These are phyloP conservation scores for Sceloporus tristichus DNA, from an alignment of 2,113 vertebrate species.

Conservation along the genomic window DNA sequence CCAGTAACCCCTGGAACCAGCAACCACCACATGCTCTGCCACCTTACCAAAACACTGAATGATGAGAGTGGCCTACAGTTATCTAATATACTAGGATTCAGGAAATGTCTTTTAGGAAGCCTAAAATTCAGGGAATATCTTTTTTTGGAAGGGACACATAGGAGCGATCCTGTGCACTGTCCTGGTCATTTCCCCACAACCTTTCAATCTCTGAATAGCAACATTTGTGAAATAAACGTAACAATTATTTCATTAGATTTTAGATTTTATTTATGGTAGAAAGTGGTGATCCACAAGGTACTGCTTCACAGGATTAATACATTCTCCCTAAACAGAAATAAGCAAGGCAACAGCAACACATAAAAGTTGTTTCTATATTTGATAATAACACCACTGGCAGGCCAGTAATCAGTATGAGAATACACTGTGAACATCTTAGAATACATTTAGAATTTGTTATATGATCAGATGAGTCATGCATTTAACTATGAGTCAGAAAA, in stretches of 20 bases:
- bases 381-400: neutral
- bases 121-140: too few species aligned
- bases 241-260: neutral
- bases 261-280: neutral
- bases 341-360: neutral
- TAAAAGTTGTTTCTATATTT: neutral
- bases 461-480: conserved; percentile 9
- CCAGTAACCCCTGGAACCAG: too few species aligned
- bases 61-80: too few species aligned
- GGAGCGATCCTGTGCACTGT: too few species aligned
- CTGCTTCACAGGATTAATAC: neutral
- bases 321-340: conserved; percentile 9
- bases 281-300: neutral
- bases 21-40: too few species aligned
- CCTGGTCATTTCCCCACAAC: too few species aligned
- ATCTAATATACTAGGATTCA: too few species aligned
- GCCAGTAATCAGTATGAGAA: conserved; percentile 16
- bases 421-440: conserved; percentile 10
- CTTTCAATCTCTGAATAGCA: neutral
- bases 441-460: conserved; percentile 17
- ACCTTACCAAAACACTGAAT: too few species aligned
- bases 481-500: conserved; percentile 31
- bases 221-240: neutral
- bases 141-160: too few species aligned
- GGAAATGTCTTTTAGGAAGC: too few species aligned